Evolutionary conservation across 2,113 vertebrate species (phyloP), one percentile per base, ranked within the genome.

Genomic region (Anthoscopus minutus): DNA sequence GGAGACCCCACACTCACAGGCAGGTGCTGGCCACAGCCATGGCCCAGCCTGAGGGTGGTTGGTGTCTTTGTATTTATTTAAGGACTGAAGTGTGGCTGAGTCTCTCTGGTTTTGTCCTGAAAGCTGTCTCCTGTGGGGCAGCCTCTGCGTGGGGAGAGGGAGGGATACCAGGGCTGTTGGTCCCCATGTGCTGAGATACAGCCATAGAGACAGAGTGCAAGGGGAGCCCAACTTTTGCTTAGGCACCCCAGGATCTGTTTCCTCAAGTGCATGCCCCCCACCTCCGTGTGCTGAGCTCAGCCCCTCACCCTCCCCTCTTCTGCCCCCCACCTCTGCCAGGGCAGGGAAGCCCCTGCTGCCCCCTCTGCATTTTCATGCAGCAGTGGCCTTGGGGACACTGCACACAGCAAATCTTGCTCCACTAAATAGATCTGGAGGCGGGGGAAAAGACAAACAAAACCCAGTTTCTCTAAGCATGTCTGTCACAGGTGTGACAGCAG

Each of bases 41-140:
- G 45, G 82, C 66, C 85, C 0, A 0, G 37, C 82, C 88, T 57
- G 90, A 86, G 79, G 54, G 79, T 71, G 90, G 74, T 89, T 82
- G 92, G 54, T 95, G 94, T 95, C 82, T 92, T 94, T 6, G 64
- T 96, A 96, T 96, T 96, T 96, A 96, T 96, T 96, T 96, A 96
- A 96, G 94, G 96, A 96, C 93, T 94, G 89, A 95, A 96, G 94
- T 88, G 86, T 77, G 93, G 15, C 84, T 7, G 50, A 89, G 87
- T 91, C 42, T 89, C 80, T 87, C 24, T 94, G 73, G 21, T 92
- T 89, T 79, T 76, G 48, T 93, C 44, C 33, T 37, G 17, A 70
- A 80, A 57, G n/a, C 11, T 53, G 50, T 60, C 81, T 61, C 28
- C 20, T 18, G 7, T 16, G n/a, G 44, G 73, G 47, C 25, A 53